Evolutionary conservation across 2,888 invertebrate species (phyloP), one percentile per base, ranked within the genome.

Genomic region (Lepidochitona cinerea): DNA sequence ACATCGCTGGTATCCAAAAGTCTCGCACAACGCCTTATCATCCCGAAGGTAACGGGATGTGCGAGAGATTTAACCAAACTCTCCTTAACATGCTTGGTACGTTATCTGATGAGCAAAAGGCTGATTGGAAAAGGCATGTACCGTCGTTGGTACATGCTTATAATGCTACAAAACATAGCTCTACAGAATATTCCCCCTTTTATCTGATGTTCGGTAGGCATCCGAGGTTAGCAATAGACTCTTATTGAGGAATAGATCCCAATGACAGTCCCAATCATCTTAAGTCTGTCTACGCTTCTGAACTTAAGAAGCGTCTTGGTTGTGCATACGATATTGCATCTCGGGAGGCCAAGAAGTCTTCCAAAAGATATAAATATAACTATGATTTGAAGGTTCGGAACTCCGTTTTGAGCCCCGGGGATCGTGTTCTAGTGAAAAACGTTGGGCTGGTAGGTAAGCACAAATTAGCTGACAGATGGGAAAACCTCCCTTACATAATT

Each of bases 201-300:
- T 72, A 26, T 36, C 59, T 72, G 3, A 69, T 69, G 68, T 72
- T 72, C 37, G 72, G 72, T 5, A 14, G 72, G 26, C 18, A 72
- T 4, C 72, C 72, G 4, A 67, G 33, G 4, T 35, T 72, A 12
- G 68, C 72, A 14, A 37, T 72, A n/a, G 72, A 72, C 59, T 23
- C 23, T 9, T 9, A 23, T 18, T 26, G 7, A 7, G 23, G 26
- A 18, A 54, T 18, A 9, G 9, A 14, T 41, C 18, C 9, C 9
- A 12, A 41, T 41, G 9, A 12, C 41, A 41, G 9, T 18, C 18
- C 41, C 41, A 41, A 41, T n/a, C n/a, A n/a, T n/a, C n/a, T n/a
- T n/a, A n/a, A n/a, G n/a, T n/a, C n/a, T n/a, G n/a, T n/a, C n/a
- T n/a, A n/a, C n/a, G n/a, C n/a, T n/a, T n/a, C n/a, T n/a, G n/a